phyloP scores from a whole-genome alignment of 2,113 vertebrate species.

The Protobothrops mucrosquamatus region DNA sequence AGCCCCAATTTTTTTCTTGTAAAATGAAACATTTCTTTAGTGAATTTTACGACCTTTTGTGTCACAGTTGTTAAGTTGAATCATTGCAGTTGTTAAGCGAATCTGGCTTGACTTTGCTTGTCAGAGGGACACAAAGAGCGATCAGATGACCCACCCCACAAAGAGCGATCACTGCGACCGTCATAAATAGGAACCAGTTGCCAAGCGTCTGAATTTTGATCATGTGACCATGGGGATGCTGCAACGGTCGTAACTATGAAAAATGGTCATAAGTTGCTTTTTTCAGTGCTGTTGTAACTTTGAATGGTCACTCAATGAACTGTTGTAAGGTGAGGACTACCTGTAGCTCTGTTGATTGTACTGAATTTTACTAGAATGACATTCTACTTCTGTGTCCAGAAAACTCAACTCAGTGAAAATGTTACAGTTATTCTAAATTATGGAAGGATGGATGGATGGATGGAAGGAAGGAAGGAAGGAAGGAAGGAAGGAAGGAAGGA shows the following conservation, averaged over 20 bases:
- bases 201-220: neutral
- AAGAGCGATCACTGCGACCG: neutral
- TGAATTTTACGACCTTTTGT: neutral
- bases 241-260: neutral
- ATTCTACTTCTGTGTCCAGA: neutral
- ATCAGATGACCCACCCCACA: neutral
- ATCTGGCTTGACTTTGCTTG: neutral
- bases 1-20: neutral
- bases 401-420: neutral
- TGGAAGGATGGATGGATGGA: neutral
- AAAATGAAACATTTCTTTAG: neutral
- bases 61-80: neutral
- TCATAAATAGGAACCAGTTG: neutral
- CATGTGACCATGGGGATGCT: neutral
- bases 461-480: accelerated
- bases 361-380: neutral
- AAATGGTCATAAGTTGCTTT: neutral
- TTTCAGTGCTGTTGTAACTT: neutral
- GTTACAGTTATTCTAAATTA: neutral
- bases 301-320: neutral
- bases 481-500: too few species aligned
- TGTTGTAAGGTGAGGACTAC: neutral
- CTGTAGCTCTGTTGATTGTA: neutral
- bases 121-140: neutral
- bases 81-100: neutral